Base-by-base conservation (phyloP, 2,888 invertebrate genomes). In the Mantis religiosa region DNA sequence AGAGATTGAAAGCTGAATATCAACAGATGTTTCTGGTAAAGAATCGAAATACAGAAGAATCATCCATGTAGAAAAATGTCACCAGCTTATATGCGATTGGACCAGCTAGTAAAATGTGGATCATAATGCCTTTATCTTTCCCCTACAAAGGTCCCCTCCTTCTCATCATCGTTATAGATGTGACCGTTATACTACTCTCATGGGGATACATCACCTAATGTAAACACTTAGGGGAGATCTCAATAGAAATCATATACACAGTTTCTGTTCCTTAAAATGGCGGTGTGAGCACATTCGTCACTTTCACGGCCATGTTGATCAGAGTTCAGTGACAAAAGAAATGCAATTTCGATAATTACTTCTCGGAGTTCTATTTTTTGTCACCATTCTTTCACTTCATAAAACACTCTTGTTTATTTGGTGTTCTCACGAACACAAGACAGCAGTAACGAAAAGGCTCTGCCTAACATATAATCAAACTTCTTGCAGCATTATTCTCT, bases 21-120 rank as follows among this genome's bases (percentile, higher is more conserved):
- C 30, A 30, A 89, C 83, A 88, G 88, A 88, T 88, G 89, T 88
- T 84, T 87, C 47, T n/a, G 20, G 25, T 87, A 41, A 87, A 87
- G 84, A 83, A 71, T 3, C 54, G 25, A 47, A 87, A 83, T 88
- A 87, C 84, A 83, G 82, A 81, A 87, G 54, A 71, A 7, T 84
- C 85, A 84, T 87, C 85, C 88, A 84, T 71, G 88, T 87, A 88
- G 83, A 89, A 89, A 89, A 88, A 89, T 89, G 88, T 89, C 89
- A 84, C 89, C 54, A 54, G 15, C 83, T 88, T 87, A 47, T 47
- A 87, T 88, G 81, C 87, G 82, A 88, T 89, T 89, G 89, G 89
- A 25, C 54, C 54, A 20, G 20, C 25, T 25, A 20, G 54, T 28
- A 71, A 86, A 89, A 89, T 89, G 87, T 89, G 47, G 87, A 84